Evolutionary conservation across 1,140 invertebrate species (phyloP), one percentile per base, ranked within the genome.

Genomic region (Sogatella furcifera): DNA sequence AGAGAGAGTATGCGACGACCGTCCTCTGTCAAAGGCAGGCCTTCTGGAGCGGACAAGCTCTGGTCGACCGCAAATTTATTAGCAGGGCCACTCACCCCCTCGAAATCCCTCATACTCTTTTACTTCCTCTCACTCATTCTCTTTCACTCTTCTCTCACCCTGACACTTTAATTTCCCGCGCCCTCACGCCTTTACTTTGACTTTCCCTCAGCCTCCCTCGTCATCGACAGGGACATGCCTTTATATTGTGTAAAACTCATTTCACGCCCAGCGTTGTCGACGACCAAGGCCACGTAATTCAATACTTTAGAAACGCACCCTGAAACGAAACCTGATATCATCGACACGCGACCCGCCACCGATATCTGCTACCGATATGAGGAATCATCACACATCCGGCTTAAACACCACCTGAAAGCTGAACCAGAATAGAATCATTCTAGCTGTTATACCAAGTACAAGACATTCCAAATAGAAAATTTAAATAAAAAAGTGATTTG

Each of bases 291-390:
- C 28, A 56, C 24, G 42, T 21, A 42, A 21, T 34, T 56, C 42
- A 42, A 15, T 22, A 34, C 17, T 28, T 22, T 17, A 34, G 38
- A 44, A 42, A 6, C 56, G 49, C 9, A 10, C 15, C 15, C 41
- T 6, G 14, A 41, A 28, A 24, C 53, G 49, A 42, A 24, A 41
- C 24, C 15, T 17, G 17, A 44, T 57, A 57, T 49, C 21, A 62
- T 62, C 60, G 57, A 62, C 49, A 57, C 54, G 46, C 55, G 57
- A 46, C 56, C 49, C 55, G 60, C 21, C 19, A 57, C 44, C 42
- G 24, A 24, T 54, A 54, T 54, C 52, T 54, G 21, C 52, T 9
- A 31, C 24, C 34, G 34, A 34, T 24, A 31, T n/a, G n/a, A n/a
- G 11, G 28, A 14, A 52, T 52, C 21, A 21, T 28, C 34, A 10